phyloP scores from a whole-genome alignment of 2,113 vertebrate species.

The Oxyura jamaicensis region DNA sequence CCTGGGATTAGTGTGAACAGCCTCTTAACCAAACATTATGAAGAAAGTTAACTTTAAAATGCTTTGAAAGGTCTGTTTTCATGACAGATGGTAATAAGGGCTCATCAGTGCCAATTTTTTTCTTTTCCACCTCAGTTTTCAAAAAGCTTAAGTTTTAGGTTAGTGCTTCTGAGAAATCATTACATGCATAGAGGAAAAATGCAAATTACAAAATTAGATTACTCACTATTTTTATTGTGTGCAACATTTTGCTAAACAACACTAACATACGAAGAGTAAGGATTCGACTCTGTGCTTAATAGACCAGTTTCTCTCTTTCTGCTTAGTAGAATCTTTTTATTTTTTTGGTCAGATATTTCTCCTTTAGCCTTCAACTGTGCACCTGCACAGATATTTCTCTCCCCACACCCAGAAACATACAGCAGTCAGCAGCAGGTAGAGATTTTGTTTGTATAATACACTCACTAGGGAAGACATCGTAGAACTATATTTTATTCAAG shows the following conservation, averaged over 20 bases:
- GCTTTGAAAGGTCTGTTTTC: slow-evolving; percentile 72
- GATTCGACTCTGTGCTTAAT: neutral
- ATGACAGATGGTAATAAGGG: slow-evolving; percentile 68
- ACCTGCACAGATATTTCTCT: neutral
- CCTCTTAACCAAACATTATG: slow-evolving; percentile 64
- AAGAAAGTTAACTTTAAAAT: slow-evolving; percentile 69
- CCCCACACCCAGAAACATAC: neutral
- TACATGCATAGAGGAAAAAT: neutral
- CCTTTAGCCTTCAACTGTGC: neutral
- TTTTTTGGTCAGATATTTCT: neutral
- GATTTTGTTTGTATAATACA: slow-evolving; percentile 34
- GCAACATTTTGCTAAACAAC: neutral
- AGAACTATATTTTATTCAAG: slow-evolving; percentile 71
- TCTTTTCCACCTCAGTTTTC: slow-evolving; percentile 58
- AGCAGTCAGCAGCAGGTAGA: neutral
- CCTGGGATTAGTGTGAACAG: slow-evolving; percentile 65
- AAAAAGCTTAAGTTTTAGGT: slow-evolving; percentile 34
- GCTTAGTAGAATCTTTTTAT: neutral
- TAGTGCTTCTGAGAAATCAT: slow-evolving; percentile 19
- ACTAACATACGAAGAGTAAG: neutral
- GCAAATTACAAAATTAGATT: neutral
- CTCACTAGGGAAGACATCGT: slow-evolving; percentile 53
- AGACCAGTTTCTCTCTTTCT: neutral
- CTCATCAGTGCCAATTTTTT: slow-evolving; percentile 61
- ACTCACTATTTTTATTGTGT: neutral